Evolutionary conservation across 2,797 vertebrate species (phyloP).

Genomic region (Siniperca obscura): DNA sequence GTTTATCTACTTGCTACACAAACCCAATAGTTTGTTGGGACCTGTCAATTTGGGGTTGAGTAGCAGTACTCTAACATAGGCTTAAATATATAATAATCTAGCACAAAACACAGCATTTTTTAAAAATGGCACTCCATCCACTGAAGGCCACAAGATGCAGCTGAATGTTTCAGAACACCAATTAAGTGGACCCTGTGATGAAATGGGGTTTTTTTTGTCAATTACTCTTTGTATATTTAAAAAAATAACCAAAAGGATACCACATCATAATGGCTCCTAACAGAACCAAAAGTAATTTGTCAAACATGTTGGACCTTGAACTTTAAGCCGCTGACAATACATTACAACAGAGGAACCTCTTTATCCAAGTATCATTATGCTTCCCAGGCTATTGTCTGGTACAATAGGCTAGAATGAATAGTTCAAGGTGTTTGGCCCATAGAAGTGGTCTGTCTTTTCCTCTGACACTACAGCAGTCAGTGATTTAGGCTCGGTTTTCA

Average conservation of each 20-base stretch:
- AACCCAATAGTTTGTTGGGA: not conserved
- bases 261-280: not conserved
- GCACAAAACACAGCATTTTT: not conserved
- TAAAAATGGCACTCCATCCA: not conserved
- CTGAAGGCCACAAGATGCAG: not conserved
- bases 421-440: constrained; percentile 18
- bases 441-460: constrained; percentile 22
- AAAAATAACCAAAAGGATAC: not conserved
- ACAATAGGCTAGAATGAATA: not conserved
- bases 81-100: not conserved
- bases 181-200: not conserved
- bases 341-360: not conserved
- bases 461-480: constrained; percentile 13
- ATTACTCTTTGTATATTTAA: not conserved
- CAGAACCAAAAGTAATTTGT: not conserved
- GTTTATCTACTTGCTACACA: not conserved
- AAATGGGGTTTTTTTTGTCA: not conserved
- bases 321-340: not conserved
- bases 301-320: not conserved
- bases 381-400: not conserved
- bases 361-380: not conserved
- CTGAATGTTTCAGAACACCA: not conserved
- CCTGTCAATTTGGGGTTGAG: not conserved
- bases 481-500: constrained; percentile 40
- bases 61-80: not conserved